Evolutionary conservation across 1,140 invertebrate genomes (phyloP), one percentile per base, ranked within the genome.

Genomic region (Drosophila kepulauana): DNA sequence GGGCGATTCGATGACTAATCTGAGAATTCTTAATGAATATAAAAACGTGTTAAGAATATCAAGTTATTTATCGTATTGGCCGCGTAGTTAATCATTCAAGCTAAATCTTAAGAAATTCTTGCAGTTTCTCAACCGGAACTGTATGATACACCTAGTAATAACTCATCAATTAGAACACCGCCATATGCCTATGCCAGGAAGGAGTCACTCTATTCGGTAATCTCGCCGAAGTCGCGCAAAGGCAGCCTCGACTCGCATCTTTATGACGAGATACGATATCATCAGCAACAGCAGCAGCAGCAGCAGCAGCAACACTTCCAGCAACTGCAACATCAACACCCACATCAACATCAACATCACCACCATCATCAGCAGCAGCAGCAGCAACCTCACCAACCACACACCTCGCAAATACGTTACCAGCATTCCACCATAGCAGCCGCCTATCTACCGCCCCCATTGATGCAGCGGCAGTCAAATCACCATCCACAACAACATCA

Each of bases 251-350:
- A 92, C 33, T 91, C 85, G 4, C 91, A 92, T 76, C 57, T 92
- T 6, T 92, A 92, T 46, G 91, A 92, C 35, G 91, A 92, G 75
- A 92, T 92, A 43, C 84, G 90, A 11, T 92, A 92, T 62, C 91
- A 92, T 41, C 91, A 91, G 51, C 88, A 86, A 41, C 68, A 84
- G 5, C 77, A 86, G 20, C 61, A 76, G 2, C 80, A 63, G 2
- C 16, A 20, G 16, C 16, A 1, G n/a, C 16, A 16, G 16, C 16
- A 16, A 25, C 46, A 62, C 13, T 51, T 61, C 10, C 62, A 75
- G 7, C 75, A 67, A 3, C 78, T 54, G 1, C 67, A 63, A 0
- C 66, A 57, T n/a, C 82, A 58, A 11, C 63, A 62, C 6, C 57
- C 45, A 1, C 58, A 68, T 5, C 84, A 64, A 1, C 73, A 48